These are phyloP conservation scores for Piscicola geometra DNA, from an alignment of 2,888 invertebrate genomes.

Conservation along the genomic window DNA sequence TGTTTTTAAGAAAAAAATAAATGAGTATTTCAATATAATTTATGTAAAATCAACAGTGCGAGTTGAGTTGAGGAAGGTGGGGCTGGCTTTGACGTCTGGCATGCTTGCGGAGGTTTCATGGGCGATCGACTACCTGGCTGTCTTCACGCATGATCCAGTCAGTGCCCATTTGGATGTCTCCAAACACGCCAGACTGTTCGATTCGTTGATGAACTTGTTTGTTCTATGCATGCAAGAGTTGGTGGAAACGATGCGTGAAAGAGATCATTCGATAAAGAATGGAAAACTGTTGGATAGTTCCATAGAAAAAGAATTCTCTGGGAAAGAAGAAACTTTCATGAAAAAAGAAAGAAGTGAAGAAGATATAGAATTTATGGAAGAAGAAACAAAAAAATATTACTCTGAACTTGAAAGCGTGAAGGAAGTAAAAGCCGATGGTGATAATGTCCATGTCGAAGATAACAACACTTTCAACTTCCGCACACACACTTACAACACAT, in stretches of 20 bases:
- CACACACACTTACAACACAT: no score
- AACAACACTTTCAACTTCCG: no score
- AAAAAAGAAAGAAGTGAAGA: neutral
- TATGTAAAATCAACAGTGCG: conserved; percentile 78
- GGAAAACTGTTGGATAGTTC: no score
- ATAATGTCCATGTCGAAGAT: neutral
- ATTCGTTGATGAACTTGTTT: conserved; percentile 11
- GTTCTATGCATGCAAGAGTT: conserved; percentile 6
- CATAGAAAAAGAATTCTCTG: no score
- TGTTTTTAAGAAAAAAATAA: neutral
- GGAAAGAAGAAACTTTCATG: no score
- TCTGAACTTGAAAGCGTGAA: neutral
- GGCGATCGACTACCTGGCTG: conserved; percentile 93
- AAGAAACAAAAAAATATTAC: neutral
- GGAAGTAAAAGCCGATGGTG: neutral
- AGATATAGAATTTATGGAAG: neutral
- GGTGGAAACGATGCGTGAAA: neutral
- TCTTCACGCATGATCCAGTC: conserved; percentile 60
- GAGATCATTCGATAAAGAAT: no score
- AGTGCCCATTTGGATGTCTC: neutral
- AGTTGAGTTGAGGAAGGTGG: conserved; percentile 91
- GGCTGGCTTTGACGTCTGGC: conserved; percentile 95
- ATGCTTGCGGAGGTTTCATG: conserved; percentile 91
- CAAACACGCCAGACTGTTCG: conserved; percentile 16
- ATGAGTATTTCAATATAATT: no score